These are phyloP conservation scores for Tragelaphus scriptus DNA, from an alignment of 2,113 vertebrate genomes.

Conservation along the genomic window DNA sequence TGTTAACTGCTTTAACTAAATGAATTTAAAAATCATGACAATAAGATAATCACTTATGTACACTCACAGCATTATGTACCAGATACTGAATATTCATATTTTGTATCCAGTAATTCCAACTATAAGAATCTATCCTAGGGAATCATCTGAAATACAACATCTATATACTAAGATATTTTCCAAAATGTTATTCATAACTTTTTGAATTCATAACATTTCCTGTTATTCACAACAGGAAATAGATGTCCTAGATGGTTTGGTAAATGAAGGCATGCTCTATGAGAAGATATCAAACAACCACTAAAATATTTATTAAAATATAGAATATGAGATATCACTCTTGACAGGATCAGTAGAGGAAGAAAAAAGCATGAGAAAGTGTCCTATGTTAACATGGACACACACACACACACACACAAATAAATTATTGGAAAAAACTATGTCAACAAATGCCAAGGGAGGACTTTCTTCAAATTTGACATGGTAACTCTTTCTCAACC, in stretches of 20 bases:
- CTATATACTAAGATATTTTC: neutral
- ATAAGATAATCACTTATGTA: neutral
- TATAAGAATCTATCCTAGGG: neutral
- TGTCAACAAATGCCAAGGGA: neutral
- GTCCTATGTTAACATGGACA: neutral
- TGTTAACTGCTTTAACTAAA: neutral
- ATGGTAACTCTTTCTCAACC: neutral
- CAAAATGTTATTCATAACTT: neutral
- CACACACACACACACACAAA: rapidly evolving
- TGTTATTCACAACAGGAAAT: neutral
- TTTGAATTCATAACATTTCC: neutral
- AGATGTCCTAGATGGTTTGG: neutral
- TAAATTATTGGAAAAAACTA: neutral
- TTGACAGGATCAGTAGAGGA: neutral
- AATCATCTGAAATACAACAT: neutral
- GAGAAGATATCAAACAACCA: neutral
- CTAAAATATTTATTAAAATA: neutral
- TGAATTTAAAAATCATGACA: neutral
- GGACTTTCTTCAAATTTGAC: neutral
- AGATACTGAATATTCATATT: neutral
- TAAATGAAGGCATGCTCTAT: neutral
- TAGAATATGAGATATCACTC: neutral
- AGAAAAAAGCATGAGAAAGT: neutral
- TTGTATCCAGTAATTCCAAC: neutral
- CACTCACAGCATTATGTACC: neutral